These are phyloP conservation scores for Caenorhabditis wallacei DNA, from an alignment of 2,888 invertebrate species.

Conservation along the genomic window DNA sequence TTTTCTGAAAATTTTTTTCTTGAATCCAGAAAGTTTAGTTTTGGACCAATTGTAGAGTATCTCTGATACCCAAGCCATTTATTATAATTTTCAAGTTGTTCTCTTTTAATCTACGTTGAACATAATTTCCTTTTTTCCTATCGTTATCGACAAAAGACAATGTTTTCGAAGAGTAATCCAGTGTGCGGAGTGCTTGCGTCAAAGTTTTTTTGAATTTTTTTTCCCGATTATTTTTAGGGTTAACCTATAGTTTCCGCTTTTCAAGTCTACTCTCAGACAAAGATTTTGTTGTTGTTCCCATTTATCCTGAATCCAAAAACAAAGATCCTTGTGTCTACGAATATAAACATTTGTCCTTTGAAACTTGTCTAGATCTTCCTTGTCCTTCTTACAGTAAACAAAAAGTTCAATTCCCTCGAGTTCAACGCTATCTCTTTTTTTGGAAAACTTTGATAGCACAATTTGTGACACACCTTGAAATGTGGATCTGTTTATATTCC, in stretches of 20 bases:
- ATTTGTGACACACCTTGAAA: slow-evolving; percentile 49
- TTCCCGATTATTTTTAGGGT: too few species aligned
- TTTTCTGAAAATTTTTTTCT: too few species aligned
- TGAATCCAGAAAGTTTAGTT: too few species aligned
- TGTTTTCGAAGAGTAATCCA: not conserved
- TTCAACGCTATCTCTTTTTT: not conserved
- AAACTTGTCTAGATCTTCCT: not conserved
- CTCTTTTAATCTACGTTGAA: not conserved
- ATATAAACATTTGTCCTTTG: not conserved
- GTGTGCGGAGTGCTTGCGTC: slow-evolving; percentile 7
- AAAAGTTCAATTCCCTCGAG: slow-evolving; percentile 10
- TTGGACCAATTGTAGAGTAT: too few species aligned
- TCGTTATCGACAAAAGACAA: slow-evolving; percentile 11
- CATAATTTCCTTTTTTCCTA: not conserved
- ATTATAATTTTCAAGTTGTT: not conserved
- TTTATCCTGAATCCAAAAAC: not conserved
- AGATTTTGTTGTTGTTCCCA: too few species aligned
- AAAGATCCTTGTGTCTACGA: not conserved
- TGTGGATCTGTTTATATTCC: slow-evolving; percentile 46
- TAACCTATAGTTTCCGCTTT: too few species aligned
- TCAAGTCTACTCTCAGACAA: too few species aligned
- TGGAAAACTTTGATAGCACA: slow-evolving; percentile 15
- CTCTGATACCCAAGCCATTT: too few species aligned
- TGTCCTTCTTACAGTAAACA: slow-evolving; percentile 16
- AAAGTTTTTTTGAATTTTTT: slow-evolving; percentile 17